Evolutionary conservation across 2,113 vertebrate species (phyloP).

Genomic region (Petroica traversi): DNA sequence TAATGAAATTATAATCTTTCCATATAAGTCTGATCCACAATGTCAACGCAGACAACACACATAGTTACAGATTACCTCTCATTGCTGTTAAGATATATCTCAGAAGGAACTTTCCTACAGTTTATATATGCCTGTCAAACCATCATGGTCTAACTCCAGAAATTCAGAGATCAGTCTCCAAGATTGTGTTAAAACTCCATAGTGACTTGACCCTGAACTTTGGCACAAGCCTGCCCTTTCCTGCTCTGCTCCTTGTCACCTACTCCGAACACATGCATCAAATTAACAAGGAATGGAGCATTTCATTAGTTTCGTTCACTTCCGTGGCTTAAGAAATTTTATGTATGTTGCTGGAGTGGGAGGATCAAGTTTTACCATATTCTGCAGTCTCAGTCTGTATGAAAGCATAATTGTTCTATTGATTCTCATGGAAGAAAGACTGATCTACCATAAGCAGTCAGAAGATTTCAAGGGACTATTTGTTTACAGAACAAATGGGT

Average conservation of each 20-base stretch:
- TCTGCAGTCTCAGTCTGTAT: neutral
- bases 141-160: neutral
- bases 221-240: neutral
- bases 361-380: neutral
- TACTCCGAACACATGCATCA: neutral
- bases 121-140: slow-evolving; percentile 1
- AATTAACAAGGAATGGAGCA: neutral
- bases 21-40: neutral
- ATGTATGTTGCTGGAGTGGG: neutral
- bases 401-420: neutral
- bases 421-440: neutral
- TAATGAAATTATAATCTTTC: neutral
- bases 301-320: neutral
- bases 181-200: neutral
- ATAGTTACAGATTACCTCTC: neutral
- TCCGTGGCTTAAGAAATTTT: neutral
- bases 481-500: neutral
- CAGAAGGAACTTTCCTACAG: neutral
- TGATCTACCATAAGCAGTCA: neutral
- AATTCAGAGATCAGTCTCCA: neutral
- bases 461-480: neutral
- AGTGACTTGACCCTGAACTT: neutral
- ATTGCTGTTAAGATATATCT: neutral
- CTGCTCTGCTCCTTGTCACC: neutral
- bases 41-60: neutral